Percentiles rank a stretch among this genome's conserved stretches.
phyloP scores from a whole-genome alignment of 2,797 vertebrate genomes.

The Falco cherrug region DNA sequence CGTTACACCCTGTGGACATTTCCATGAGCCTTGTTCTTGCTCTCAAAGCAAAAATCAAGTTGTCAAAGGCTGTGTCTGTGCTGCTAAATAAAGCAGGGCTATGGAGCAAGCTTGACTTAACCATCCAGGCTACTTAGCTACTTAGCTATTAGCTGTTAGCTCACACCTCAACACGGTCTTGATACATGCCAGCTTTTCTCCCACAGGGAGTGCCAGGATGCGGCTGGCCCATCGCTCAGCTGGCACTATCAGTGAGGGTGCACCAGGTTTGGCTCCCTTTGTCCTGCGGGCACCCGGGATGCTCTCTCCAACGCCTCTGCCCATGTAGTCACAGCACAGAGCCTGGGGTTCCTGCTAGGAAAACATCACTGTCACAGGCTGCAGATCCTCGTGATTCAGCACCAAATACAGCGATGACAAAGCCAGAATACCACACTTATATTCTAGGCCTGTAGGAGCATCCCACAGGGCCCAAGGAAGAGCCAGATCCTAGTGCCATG shows the following conservation, averaged over 20 bases:
- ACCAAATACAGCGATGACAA: background rate
- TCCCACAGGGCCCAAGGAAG: background rate
- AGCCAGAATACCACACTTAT: background rate
- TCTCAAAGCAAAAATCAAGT: conserved; percentile 23
- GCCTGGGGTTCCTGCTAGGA: background rate
- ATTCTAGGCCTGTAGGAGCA: background rate
- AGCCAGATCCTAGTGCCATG: background rate
- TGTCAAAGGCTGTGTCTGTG: background rate
- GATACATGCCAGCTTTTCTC: fast-evolving
- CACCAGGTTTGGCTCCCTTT: background rate
- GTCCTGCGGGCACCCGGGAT: background rate
- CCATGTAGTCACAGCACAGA: background rate
- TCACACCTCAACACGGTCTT: fast-evolving
- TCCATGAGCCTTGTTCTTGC: background rate
- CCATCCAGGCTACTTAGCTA: background rate
- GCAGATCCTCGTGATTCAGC: background rate
- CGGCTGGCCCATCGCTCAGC: fast-evolving
- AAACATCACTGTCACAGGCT: fast-evolving
- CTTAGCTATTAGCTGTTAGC: background rate
- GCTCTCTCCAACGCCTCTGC: background rate
- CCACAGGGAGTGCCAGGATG: fast-evolving
- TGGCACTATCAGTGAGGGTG: fast-evolving
- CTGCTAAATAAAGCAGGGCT: background rate
- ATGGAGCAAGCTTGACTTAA: background rate
- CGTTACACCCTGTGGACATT: background rate